Conservation (phyloP, 2,113 vertebrate genomes). For the Chloropsis hardwickii region DNA sequence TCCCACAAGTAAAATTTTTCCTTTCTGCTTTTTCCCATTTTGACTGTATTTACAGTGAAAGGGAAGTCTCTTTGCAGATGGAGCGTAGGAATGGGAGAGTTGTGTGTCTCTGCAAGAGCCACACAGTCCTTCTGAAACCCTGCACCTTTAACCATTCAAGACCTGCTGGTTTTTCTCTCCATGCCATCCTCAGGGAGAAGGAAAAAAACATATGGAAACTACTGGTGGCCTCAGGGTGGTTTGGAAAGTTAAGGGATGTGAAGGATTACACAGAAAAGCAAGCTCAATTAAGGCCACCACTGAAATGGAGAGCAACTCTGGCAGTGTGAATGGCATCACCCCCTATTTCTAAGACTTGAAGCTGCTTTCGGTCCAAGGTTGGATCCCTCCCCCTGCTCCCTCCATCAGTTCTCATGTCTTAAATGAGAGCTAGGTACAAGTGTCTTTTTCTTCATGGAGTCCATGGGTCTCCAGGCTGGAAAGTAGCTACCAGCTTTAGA, state of each 20-base stretch:
- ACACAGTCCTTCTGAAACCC: not conserved
- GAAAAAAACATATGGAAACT: not conserved
- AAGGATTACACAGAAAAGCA: not conserved
- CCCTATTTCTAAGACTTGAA: not conserved
- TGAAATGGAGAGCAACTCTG: not conserved
- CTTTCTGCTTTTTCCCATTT: not conserved
- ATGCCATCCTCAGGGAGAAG: not conserved
- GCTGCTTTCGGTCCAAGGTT: not conserved
- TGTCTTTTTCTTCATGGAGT: not conserved
- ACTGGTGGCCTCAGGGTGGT: not conserved
- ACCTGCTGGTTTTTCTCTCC: not conserved
- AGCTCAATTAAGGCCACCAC: not conserved
- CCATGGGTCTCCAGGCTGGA: not conserved
- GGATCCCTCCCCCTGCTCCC: not conserved
- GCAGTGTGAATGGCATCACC: not conserved
- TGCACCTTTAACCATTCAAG: not conserved
- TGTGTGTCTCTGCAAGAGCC: not conserved
- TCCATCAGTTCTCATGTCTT: not conserved
- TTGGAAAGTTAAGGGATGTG: not conserved
- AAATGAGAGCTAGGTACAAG: not conserved
- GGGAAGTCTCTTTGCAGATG: slow-evolving; percentile 46
- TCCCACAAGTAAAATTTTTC: slow-evolving; percentile 31
- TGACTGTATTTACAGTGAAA: not conserved
- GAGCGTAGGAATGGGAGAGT: not conserved
- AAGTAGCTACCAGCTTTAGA: not conserved